Evolutionary conservation across 1,140 invertebrate species (phyloP), one percentile per base, ranked within the genome.

Genomic region (Monomorium pharaonis): DNA sequence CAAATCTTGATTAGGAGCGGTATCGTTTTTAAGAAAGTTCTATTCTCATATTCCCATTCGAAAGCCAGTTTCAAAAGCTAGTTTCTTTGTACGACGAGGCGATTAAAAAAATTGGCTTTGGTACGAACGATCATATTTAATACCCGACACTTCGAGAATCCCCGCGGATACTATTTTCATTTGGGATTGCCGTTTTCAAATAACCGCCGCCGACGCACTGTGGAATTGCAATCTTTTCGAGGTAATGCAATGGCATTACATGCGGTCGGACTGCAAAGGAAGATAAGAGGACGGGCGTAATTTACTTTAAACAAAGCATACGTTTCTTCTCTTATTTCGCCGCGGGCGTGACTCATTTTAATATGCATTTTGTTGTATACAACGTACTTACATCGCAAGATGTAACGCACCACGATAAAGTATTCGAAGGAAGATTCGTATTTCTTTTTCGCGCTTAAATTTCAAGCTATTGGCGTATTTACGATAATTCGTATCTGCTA

Each of bases 261-360:
- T 47, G 51, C 67, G 67, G 78, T 83, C 78, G 72, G 78, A 74
- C 78, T 74, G 76, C 18, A 78, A 83, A 83, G 78, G 54, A 83
- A 83, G 69, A 83, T 83, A 83, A 83, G 78, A 72, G 78, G 42
- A 74, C 21, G 67, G 24, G 37, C n/a, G 78, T 83, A 83, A 83
- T 83, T 83, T 83, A 83, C 78, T 83, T 83, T 83, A 70, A 72
- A 83, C 67, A 83, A 83, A 83, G 78, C 78, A 74, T 74, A 58
- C 78, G 56, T 83, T 83, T 83, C 78, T 72, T 83, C 67, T 83
- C 30, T 49, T 54, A 83, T 81, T 81, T 58, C 33, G 67, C 78
- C 78, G 51, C 67, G 18, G 69, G 78, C 67, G 78, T 72, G 78
- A 83, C 67, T 83, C 78, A 72, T 83, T 83, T 83, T 83, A 83